These are phyloP conservation scores for Sylvia atricapilla DNA, from an alignment of 2,113 vertebrate genomes.

Conservation along the genomic window DNA sequence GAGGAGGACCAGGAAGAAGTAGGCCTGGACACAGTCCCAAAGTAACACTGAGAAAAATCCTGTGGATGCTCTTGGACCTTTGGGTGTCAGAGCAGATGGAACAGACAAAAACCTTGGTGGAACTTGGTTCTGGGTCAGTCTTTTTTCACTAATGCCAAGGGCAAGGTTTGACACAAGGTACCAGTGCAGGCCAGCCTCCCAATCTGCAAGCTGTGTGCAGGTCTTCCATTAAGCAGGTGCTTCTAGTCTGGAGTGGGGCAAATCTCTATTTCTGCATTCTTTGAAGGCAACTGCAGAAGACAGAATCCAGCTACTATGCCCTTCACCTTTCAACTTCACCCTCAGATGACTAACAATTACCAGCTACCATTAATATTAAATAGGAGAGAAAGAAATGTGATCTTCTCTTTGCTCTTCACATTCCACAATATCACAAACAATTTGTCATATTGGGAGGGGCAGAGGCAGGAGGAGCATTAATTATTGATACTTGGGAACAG, in stretches of 20 bases:
- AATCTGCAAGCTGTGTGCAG: neutral
- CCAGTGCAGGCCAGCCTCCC: neutral
- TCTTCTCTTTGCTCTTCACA: conserved; percentile 47
- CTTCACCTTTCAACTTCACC: conserved; percentile 57
- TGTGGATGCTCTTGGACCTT: neutral
- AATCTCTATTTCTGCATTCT: neutral
- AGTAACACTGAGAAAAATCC: neutral
- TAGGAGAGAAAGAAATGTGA: conserved; percentile 50
- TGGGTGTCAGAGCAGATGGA: neutral
- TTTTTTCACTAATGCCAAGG: neutral
- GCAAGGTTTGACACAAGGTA: neutral
- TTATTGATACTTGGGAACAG: conserved; percentile 63
- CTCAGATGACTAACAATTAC: conserved; percentile 58
- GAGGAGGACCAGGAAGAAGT: neutral
- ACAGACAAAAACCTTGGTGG: neutral
- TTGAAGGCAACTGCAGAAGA: neutral
- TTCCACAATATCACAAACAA: conserved; percentile 62
- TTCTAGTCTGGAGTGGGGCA: neutral
- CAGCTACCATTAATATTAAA: conserved; percentile 63
- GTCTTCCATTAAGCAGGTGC: neutral
- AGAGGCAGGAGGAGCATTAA: conserved; percentile 39
- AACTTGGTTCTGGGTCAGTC: neutral
- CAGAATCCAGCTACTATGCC: neutral
- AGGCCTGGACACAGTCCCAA: neutral
- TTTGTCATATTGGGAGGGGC: conserved; percentile 53